These are phyloP conservation scores for Canis aureus DNA, from an alignment of 2,113 vertebrate species.

Conservation along the genomic window DNA sequence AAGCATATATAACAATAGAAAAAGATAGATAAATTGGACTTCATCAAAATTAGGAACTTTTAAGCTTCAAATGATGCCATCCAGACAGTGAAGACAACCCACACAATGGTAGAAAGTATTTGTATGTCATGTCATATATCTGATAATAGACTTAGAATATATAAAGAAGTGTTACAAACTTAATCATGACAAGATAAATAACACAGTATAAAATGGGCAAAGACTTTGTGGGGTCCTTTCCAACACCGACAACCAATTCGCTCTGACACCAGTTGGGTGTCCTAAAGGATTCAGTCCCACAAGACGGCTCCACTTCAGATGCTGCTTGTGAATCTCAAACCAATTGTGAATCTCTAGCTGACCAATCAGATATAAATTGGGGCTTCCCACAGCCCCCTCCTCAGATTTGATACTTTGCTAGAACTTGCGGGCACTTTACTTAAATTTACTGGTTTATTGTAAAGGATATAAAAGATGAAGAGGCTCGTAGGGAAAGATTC, in stretches of 20 bases:
- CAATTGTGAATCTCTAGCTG: background rate
- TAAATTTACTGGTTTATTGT: background rate
- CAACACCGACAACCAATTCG: background rate
- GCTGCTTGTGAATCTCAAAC: background rate
- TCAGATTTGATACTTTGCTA: background rate
- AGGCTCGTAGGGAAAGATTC: background rate
- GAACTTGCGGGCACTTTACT: background rate
- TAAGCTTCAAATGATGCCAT: background rate
- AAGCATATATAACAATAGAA: background rate
- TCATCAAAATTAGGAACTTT: slow-evolving; percentile 24
- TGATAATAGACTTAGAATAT: background rate
- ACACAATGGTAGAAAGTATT: background rate
- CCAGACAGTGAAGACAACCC: background rate
- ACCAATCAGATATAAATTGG: background rate
- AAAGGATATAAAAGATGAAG: background rate
- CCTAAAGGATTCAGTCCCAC: background rate
- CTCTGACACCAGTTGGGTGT: background rate
- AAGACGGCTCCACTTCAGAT: background rate
- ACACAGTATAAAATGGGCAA: background rate
- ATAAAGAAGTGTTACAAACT: slow-evolving; percentile 3
- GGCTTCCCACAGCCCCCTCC: background rate
- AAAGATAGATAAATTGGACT: background rate
- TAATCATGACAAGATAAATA: background rate
- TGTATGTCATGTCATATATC: background rate
- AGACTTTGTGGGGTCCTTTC: background rate